Base-by-base conservation (phyloP, 2,888 invertebrate genomes). In the Digitonthophagus gazella region DNA sequence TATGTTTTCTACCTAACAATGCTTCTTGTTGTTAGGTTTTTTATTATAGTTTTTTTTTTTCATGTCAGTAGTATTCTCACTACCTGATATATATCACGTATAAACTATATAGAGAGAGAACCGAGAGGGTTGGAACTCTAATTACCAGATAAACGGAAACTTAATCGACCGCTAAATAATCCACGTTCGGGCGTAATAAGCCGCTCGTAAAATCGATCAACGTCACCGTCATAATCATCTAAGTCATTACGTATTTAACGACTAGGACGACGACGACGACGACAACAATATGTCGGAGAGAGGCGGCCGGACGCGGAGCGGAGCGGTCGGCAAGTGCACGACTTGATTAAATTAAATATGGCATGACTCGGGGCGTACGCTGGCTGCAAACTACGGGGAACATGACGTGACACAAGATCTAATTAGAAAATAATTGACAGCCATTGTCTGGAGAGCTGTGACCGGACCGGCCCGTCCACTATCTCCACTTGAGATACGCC, bases 391-490 rank as follows among this genome's bases (percentile, higher is more conserved):
- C 70, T 66, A 68, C 68, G 66, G 70, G 65, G 71, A 72, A 72
- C 74, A 72, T 72, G 74, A 74, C 74, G 71, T 74, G 74, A 74
- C 74, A 74, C 73, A 73, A 71, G 72, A 73, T 74, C 73, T 74
- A 74, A 74, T 74, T 74, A 74, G 73, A 73, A 74, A 74, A 73
- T 74, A 74, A 74, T 74, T 74, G 74, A 74, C 74, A 73, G 72
- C 68, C 74, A 74, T 74, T 74, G 74, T 74, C 72, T 72, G 69
- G 68, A 68, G 69, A 67, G 71, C 68, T 71, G 72, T 71, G 71
- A 71, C 72, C 72, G 69, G 70, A 71, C 72, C 68, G 71, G 71
- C 69, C 72, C 19, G 70, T 72, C 72, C 65, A 67, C 69, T 67
- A 67, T 66, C 67, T 68, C 58, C 28, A 70, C 68, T 70, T 70